Percentiles rank a stretch among this genome's conserved stretches.
These are phyloP conservation scores for Drosophila insularis DNA, from an alignment of 1,140 invertebrate genomes.

Conservation along the genomic window DNA sequence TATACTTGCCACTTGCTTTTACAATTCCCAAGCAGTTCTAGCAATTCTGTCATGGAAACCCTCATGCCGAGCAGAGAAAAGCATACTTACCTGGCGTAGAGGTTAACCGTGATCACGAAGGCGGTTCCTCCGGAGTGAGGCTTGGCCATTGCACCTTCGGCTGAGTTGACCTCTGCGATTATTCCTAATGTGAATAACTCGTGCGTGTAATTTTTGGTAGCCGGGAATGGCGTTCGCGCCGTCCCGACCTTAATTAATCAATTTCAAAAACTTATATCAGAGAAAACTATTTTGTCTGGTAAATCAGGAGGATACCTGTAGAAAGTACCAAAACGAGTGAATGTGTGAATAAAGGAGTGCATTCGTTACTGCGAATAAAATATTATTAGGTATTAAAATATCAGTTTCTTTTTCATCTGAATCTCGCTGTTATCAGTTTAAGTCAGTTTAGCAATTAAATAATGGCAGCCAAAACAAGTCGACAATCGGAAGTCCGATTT, in stretches of 20 bases:
- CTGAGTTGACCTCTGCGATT: constrained; percentile 81
- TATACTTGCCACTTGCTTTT: neutral
- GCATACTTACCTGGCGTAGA: constrained; percentile 85
- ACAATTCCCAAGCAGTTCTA: constrained; percentile 55
- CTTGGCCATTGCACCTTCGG: constrained; percentile 75
- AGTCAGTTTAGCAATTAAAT: no score
- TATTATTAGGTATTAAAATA: no score
- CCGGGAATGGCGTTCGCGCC: constrained; percentile 82
- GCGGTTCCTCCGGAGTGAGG: constrained; percentile 86
- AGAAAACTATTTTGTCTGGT: no score
- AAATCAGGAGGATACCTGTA: no score
- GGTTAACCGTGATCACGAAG: constrained; percentile 87
- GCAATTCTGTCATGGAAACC: neutral
- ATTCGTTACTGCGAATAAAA: no score
- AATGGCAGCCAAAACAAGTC: no score
- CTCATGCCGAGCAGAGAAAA: constrained; percentile 23
- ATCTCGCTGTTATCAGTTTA: no score
- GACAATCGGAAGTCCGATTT: no score
- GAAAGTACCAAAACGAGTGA: no score
- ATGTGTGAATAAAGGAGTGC: no score
- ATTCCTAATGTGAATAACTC: constrained; percentile 82
- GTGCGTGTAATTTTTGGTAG: constrained; percentile 82
- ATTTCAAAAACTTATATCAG: constrained; percentile 1
- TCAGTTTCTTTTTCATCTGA: no score
- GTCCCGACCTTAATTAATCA: constrained; percentile 65